Base-by-base conservation (phyloP, 2,113 vertebrate species). In the Pardalotus punctatus region DNA sequence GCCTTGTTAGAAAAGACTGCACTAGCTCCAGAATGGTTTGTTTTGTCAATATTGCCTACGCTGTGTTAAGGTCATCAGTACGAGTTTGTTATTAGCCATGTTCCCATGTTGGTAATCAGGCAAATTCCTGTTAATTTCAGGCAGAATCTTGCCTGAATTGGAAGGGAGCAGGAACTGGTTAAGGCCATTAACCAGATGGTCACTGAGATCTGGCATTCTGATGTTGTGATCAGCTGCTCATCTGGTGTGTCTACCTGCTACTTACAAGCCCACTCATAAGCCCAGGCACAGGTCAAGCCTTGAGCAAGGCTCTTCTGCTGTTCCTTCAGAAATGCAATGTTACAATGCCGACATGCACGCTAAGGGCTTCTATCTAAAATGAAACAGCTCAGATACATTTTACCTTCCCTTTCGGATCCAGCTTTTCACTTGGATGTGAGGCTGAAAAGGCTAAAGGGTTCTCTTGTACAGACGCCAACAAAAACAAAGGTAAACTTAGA, bases 401-500 rank as follows among this genome's bases (percentile, higher is more conserved):
- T 65, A 80, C 90, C 81, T 90, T 77, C 84, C 64, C 74, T 92
- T 95, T 31, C 38, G 76, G 86, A 95, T 92, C 66, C 89, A 88
- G 91, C 36, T 95, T 94, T 96, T 79, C 85, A 71, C 95, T 95
- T 96, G 94, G 65, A 94, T 73, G 69, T 35, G 84, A 97, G 82
- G 94, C 29, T 94, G 76, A 77, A 95, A 80, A 92, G 94, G 87
- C 94, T 95, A 92, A 97, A 97, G 95, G 76, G 82, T 87, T 95
- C 56, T 96, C 95, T 97, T 97, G 89, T 92, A 95, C 48, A 94
- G 78, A 62, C 2, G 67, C 93, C 86, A 97, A 95, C 77, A 94
- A 97, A 97, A 97, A 97, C 93, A 97, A 97, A 97, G 96, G 84
- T 97, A 96, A 98, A 97, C 91, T 97, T 90, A 87, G 92, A 97